Evolutionary conservation across 2,113 vertebrate genomes (phyloP), one percentile per base, ranked within the genome.

Genomic region (Sebastes schlegelii): DNA sequence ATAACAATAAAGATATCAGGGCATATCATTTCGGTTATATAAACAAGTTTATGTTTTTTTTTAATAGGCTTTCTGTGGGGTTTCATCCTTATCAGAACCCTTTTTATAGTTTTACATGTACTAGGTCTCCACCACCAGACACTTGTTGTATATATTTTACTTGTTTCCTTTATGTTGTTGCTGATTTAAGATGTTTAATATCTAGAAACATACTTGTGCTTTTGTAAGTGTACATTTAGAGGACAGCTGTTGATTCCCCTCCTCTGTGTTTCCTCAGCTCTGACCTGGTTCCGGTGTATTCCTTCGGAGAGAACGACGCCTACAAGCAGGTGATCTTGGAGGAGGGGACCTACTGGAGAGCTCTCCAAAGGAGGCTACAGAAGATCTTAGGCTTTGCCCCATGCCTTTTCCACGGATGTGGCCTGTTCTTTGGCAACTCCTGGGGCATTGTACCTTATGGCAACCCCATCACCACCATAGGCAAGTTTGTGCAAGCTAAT

Each of bases 341-440:
- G 74, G 97, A 99, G 82, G 97, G 96, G 0, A 97, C 96, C 46
- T 96, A 94, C 96, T 96, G 96, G 86, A 94, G 95, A 48, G 82
- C 84, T 90, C 52, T 97, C 11, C 98, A 99, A 89, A 97, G 91
- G 93, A 97, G 91, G 88, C 91, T 99, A 63, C 98, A 99, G 95
- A 99, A 99, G 91, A 86, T 98, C 51, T 73, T 98, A 1, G 98
- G 98, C 46, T 99, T 99, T 42, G 98, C 98, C 10, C 98, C 98
- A 0, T 99, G 98, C 69, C 89, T 99, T 76, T 99, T 99, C 89
- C 97, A 98, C 1, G 98, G 98, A 73, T 97, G 97, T 79, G 97
- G 98, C 19, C 92, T 99, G 82, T 97, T 99, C 90, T 98, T 96
- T 6, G 92, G 95, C 0, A 94, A 96, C 87, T 96, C 95, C 16